These are phyloP conservation scores for Caenorhabditis latens DNA, from an alignment of 1,140 invertebrate genomes.

Conservation along the genomic window DNA sequence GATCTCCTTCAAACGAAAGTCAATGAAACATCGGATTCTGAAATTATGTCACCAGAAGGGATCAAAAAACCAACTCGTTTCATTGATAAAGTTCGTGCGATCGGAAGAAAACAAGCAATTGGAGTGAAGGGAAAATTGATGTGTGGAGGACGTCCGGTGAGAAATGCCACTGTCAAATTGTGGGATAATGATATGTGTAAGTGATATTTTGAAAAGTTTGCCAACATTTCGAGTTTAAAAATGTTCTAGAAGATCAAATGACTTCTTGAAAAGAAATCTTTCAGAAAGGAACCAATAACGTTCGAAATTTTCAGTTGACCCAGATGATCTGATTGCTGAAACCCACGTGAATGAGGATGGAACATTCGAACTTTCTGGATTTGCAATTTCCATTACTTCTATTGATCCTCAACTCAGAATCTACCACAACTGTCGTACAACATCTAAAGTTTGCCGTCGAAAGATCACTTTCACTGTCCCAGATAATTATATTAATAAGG, in stretches of 20 bases:
- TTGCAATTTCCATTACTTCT: constrained; percentile 16
- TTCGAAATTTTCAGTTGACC: constrained; percentile 23
- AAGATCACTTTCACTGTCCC: constrained; percentile 34
- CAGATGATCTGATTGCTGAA: constrained; percentile 21
- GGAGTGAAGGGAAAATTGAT: constrained; percentile 38
- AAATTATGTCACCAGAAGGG: too few relatives aligned
- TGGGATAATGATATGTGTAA: constrained; percentile 51
- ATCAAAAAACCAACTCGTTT: constrained; percentile 8
- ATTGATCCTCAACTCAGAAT: constrained; percentile 41
- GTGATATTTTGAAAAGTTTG: background rate
- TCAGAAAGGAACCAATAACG: too few relatives aligned
- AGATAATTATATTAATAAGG: constrained; percentile 28
- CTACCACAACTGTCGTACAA: constrained; percentile 21
- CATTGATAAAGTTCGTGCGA: constrained; percentile 47
- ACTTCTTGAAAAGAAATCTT: too few relatives aligned
- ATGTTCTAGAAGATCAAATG: too few relatives aligned
- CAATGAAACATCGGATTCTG: too few relatives aligned
- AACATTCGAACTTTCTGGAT: constrained; percentile 27
- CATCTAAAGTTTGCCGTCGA: constrained; percentile 20
- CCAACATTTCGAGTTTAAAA: background rate
- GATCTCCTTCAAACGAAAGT: too few relatives aligned
- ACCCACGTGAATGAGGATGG: background rate
- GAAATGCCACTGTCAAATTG: constrained; percentile 32
- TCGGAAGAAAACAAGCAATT: constrained; percentile 45
- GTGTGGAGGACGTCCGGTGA: constrained; percentile 24